These are phyloP conservation scores for Phania funesta DNA, from an alignment of 2,888 invertebrate species.

Conservation along the genomic window DNA sequence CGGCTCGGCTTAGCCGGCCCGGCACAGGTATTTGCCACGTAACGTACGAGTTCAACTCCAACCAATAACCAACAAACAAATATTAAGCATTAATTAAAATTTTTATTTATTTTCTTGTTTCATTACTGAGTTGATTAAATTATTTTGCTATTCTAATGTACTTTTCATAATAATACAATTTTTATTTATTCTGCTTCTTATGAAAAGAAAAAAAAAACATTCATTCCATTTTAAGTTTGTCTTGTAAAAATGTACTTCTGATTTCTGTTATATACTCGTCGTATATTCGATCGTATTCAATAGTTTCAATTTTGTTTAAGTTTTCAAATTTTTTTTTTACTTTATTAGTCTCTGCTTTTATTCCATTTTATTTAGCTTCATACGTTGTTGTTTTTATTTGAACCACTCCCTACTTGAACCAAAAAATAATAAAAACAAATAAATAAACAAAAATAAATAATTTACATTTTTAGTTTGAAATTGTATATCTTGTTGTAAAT, in stretches of 20 bases:
- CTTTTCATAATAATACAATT: conserved; percentile 57
- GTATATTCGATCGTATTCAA: conserved; percentile 19
- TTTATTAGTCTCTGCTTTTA: conserved; percentile 24
- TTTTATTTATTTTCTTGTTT: conserved; percentile 22
- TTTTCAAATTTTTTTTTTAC: neutral
- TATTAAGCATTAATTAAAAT: neutral
- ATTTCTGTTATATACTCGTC: neutral
- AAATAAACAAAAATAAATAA: conserved; percentile 21
- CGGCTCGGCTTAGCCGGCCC: too few species aligned
- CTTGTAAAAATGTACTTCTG: conserved; percentile 11
- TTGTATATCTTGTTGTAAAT: conserved; percentile 64
- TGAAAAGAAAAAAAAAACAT: neutral
- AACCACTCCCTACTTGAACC: conserved; percentile 69
- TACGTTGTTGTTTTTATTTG: conserved; percentile 40
- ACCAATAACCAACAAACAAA: neutral
- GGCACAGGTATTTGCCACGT: too few species aligned
- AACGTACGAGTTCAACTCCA: neutral
- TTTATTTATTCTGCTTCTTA: conserved; percentile 55
- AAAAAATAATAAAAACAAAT: conserved; percentile 17
- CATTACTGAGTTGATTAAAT: conserved; percentile 27
- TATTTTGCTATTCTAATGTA: conserved; percentile 54
- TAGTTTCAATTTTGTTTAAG: conserved; percentile 43
- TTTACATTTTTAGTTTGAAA: conserved; percentile 66
- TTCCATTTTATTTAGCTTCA: conserved; percentile 22
- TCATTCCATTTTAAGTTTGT: conserved; percentile 4